These are phyloP conservation scores for Elephantulus edwardii DNA, from an alignment of 2,113 vertebrate species.

Conservation along the genomic window DNA sequence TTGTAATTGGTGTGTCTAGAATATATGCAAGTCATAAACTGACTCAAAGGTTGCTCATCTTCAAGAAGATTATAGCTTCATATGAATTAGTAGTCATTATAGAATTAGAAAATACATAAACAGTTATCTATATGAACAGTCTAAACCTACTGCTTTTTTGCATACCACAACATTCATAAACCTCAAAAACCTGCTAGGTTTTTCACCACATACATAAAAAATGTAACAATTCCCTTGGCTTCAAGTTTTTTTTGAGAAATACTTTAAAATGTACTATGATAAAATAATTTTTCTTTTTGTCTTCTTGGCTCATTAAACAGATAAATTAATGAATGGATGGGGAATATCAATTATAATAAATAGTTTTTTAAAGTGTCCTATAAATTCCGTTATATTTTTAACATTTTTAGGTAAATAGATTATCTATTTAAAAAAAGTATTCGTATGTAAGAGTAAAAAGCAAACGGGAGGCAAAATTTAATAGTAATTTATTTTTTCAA, in stretches of 20 bases:
- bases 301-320: neutral
- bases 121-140: constrained; percentile 16
- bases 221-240: neutral
- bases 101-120: constrained; percentile 47
- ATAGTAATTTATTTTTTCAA: neutral
- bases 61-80: constrained; percentile 39
- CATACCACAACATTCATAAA: neutral
- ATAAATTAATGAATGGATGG: neutral
- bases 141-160: neutral
- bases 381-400: neutral
- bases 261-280: neutral
- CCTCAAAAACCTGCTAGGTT: neutral
- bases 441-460: neutral
- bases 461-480: neutral
- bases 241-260: constrained; percentile 1
- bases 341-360: neutral
- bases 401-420: neutral
- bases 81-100: constrained; percentile 48
- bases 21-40: constrained; percentile 60
- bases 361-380: no score
- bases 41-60: constrained; percentile 70
- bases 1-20: constrained; percentile 69
- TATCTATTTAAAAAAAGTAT: neutral
- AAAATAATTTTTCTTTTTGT: neutral
- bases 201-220: neutral